Conservation (phyloP, 2,113 vertebrate species). For the Nyctibius bracteatus region DNA sequence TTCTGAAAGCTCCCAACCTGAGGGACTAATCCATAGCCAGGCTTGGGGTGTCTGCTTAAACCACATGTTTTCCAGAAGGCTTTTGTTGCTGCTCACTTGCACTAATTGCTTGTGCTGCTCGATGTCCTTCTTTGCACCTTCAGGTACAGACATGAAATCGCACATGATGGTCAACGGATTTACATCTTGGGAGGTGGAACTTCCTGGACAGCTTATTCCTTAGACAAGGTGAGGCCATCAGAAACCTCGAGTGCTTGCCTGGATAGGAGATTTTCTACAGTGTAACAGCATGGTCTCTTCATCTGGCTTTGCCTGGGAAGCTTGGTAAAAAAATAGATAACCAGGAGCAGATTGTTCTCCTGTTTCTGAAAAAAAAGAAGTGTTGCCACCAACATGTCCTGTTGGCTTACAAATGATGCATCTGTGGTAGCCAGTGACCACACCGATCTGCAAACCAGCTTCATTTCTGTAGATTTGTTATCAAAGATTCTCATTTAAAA, state of each 20-base stretch:
- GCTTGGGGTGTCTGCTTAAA: neutral
- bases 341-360: neutral
- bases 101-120: neutral
- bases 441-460: neutral
- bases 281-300: neutral
- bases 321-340: neutral
- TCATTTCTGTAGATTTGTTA: neutral
- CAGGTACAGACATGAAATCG: slow-evolving; percentile 97
- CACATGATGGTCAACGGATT: slow-evolving; percentile 92
- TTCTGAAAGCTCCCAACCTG: neutral
- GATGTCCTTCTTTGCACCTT: neutral
- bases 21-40: neutral
- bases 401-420: neutral
- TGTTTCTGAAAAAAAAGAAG: neutral
- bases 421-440: neutral
- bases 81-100: neutral
- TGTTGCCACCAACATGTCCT: neutral
- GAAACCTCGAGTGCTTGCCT: neutral
- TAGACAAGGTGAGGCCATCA: slow-evolving; percentile 86
- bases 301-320: neutral
- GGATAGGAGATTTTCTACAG: neutral
- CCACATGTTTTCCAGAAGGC: neutral
- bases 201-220: slow-evolving; percentile 95
- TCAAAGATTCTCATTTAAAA: neutral
- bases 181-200: slow-evolving; percentile 97